Conservation (phyloP, 2,797 vertebrate species). For the Numenius phaeopus region DNA sequence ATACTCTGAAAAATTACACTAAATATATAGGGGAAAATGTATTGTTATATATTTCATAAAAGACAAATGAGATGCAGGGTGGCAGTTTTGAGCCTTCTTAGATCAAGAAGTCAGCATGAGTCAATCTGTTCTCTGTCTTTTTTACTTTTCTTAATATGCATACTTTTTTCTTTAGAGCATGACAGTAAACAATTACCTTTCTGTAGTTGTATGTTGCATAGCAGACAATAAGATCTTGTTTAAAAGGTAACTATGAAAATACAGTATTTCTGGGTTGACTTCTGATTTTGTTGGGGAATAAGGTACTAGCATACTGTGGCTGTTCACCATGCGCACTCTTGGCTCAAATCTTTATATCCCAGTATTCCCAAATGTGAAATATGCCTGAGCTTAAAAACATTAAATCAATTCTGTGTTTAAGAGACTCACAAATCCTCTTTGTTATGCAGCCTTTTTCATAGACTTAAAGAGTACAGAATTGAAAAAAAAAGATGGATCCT, state of each 20-base stretch:
- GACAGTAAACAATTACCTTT: neutral
- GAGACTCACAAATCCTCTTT: neutral
- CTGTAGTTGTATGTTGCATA: neutral
- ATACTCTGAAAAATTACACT: neutral
- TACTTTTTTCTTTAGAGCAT: neutral
- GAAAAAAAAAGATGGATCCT: neutral
- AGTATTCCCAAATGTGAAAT: neutral
- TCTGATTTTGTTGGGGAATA: neutral
- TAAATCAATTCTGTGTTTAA: neutral
- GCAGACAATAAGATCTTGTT: neutral
- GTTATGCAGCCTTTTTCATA: neutral
- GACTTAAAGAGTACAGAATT: neutral
- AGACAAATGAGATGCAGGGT: neutral
- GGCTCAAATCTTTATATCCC: neutral
- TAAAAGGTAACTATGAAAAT: neutral
- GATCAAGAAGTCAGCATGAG: neutral
- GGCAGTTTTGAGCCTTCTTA: neutral
- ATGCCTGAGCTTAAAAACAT: neutral
- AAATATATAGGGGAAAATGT: neutral
- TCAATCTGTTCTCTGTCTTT: neutral
- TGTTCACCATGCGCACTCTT: neutral
- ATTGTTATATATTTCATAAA: neutral
- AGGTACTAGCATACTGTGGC: neutral
- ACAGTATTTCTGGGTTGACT: neutral
- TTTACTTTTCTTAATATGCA: neutral